Conservation (phyloP, 2,888 invertebrate genomes). For the Deroplatys truncata region DNA sequence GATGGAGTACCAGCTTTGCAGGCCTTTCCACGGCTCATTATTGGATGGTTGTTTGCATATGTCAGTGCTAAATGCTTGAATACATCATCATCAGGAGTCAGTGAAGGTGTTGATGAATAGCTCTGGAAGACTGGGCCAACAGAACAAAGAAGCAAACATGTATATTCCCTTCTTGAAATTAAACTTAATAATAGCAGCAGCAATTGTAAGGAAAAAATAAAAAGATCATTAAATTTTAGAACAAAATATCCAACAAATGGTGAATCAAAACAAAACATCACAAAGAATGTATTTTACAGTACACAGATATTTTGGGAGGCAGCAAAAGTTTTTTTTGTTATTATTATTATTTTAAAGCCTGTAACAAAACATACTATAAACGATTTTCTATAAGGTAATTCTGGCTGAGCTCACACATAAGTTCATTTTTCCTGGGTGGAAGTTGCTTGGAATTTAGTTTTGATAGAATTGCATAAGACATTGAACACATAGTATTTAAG, state of each 20-base stretch:
- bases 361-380: no score
- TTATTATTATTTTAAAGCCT: no score
- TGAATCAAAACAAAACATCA: no score
- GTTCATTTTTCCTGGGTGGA: no score
- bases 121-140: constrained; percentile 74
- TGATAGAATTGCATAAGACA: no score
- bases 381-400: no score
- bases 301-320: no score
- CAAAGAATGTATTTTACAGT: no score
- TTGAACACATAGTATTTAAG: no score
- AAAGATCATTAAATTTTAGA: neutral
- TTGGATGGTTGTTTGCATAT: constrained; percentile 55
- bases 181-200: constrained; percentile 51
- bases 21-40: constrained; percentile 52
- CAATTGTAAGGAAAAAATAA: neutral
- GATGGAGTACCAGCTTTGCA: constrained; percentile 46
- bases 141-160: constrained; percentile 37
- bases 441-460: no score
- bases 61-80: constrained; percentile 54
- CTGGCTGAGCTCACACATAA: no score
- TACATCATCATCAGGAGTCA: constrained; percentile 62
- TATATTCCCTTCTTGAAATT: neutral
- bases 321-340: no score
- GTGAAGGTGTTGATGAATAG: constrained; percentile 60
- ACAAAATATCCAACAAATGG: neutral